Evolutionary conservation across 2,888 invertebrate species (phyloP).

Genomic region (Germaria angustata): DNA sequence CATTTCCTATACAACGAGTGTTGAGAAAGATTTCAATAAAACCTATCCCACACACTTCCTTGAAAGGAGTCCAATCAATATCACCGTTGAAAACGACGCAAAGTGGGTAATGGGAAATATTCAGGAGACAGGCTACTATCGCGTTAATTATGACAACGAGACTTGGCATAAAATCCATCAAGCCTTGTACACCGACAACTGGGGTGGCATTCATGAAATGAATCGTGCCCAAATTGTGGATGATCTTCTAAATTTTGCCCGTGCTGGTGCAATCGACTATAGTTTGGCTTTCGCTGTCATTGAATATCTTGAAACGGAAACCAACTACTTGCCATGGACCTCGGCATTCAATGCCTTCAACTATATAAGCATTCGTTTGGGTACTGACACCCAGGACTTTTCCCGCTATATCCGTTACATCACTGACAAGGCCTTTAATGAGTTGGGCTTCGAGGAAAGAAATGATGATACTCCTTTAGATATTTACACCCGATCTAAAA

Average conservation of each 20-base stretch:
- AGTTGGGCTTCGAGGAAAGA: constrained; percentile 81
- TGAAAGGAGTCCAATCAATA: background rate
- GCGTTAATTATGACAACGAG: constrained; percentile 85
- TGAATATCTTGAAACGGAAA: constrained; percentile 85
- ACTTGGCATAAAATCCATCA: constrained; percentile 82
- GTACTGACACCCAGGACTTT: constrained; percentile 72
- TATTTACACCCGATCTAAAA: constrained; percentile 83
- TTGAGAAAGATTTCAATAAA: constrained; percentile 69
- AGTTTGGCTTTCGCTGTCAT: constrained; percentile 84
- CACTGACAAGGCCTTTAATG: constrained; percentile 80
- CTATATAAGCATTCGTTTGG: constrained; percentile 77
- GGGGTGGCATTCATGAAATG: constrained; percentile 82
- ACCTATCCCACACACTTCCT: constrained; percentile 73
- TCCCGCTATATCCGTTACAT: constrained; percentile 80
- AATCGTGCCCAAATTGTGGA: constrained; percentile 91
- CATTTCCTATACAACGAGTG: constrained; percentile 74
- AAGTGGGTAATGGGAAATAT: constrained; percentile 77
- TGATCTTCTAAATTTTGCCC: constrained; percentile 88
- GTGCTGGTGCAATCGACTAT: constrained; percentile 84
- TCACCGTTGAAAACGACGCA: background rate
- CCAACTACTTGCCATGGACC: constrained; percentile 89
- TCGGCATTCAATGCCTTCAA: constrained; percentile 82
- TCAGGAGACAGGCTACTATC: constrained; percentile 81
- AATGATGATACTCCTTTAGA: constrained; percentile 81
- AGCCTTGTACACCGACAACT: constrained; percentile 66